phyloP scores from a whole-genome alignment of 2,888 invertebrate species.

The Synergus japonicus region DNA sequence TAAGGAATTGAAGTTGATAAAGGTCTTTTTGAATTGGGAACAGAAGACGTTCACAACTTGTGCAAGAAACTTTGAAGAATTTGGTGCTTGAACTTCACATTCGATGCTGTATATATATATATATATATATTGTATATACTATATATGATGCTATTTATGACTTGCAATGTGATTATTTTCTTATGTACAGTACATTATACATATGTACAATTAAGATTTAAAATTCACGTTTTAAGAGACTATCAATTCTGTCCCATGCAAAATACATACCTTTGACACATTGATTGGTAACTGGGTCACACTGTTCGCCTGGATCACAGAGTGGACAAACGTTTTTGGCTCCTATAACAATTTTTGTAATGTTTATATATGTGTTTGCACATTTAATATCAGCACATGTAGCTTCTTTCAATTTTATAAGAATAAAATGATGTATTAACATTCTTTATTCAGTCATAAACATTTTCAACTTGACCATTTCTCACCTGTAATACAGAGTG shows the following conservation, averaged over 20 bases:
- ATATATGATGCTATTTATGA: background rate
- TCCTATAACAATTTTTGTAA: slow-evolving; percentile 45
- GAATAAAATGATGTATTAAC: background rate
- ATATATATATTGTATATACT: too few relatives aligned
- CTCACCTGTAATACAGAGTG: slow-evolving; percentile 89
- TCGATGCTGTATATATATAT: slow-evolving; percentile 10
- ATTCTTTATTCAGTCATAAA: background rate
- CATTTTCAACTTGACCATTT: slow-evolving; percentile 11
- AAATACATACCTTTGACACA: slow-evolving; percentile 87
- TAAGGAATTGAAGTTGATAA: background rate
- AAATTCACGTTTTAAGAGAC: slow-evolving; percentile 31
- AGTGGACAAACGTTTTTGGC: slow-evolving; percentile 76
- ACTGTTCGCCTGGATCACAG: slow-evolving; percentile 87
- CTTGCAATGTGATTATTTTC: background rate
- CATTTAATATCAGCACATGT: background rate
- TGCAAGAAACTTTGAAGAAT: slow-evolving; percentile 37
- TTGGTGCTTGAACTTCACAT: slow-evolving; percentile 21
- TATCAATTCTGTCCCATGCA: slow-evolving; percentile 42
- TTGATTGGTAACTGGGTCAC: slow-evolving; percentile 88
- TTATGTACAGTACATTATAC: slow-evolving; percentile 71
- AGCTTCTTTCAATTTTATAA: background rate
- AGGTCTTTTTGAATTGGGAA: slow-evolving; percentile 1
- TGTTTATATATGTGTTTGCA: background rate
- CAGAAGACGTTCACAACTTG: slow-evolving; percentile 13
- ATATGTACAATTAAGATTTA: slow-evolving; percentile 68